These are phyloP conservation scores for Eristalinus sepulchralis DNA, from an alignment of 2,888 invertebrate genomes.

Conservation along the genomic window DNA sequence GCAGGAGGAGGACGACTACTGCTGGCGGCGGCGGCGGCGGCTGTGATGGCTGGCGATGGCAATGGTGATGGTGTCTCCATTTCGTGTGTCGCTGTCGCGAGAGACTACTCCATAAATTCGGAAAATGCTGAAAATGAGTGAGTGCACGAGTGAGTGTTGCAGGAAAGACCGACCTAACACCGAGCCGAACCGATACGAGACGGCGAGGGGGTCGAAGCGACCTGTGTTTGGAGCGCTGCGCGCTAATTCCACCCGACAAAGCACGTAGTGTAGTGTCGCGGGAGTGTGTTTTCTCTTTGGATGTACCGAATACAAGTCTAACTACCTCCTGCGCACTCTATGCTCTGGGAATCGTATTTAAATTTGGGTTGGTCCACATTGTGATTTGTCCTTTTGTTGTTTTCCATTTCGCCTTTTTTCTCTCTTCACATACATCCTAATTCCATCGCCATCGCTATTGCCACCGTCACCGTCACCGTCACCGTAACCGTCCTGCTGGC, in stretches of 20 bases:
- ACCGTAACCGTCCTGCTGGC: constrained; percentile 9
- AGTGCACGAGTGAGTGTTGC: constrained; percentile 34
- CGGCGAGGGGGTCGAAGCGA: constrained; percentile 8
- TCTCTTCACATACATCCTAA: constrained; percentile 52
- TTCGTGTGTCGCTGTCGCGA: constrained; percentile 59
- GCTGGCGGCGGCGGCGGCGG: not conserved
- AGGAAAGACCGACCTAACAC: constrained; percentile 4
- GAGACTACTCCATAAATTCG: constrained; percentile 59
- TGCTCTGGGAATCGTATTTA: constrained; percentile 68
- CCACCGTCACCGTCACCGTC: not conserved
- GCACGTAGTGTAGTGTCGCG: constrained; percentile 49
- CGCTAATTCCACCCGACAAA: constrained; percentile 62
- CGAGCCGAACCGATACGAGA: not conserved
- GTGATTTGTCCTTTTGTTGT: constrained; percentile 70
- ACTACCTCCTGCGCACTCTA: constrained; percentile 68
- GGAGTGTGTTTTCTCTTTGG: constrained; percentile 70
- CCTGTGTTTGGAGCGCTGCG: constrained; percentile 36
- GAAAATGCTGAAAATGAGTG: constrained; percentile 68
- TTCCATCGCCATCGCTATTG: constrained; percentile 2
- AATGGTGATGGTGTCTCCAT: constrained; percentile 42
- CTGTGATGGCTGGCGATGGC: not conserved
- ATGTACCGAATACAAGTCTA: constrained; percentile 66
- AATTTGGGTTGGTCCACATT: constrained; percentile 72
- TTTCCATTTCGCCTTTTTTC: constrained; percentile 55
- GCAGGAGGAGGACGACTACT: not conserved